Conservation (phyloP, 2,888 invertebrate species). For the Mythimna lalbum region DNA sequence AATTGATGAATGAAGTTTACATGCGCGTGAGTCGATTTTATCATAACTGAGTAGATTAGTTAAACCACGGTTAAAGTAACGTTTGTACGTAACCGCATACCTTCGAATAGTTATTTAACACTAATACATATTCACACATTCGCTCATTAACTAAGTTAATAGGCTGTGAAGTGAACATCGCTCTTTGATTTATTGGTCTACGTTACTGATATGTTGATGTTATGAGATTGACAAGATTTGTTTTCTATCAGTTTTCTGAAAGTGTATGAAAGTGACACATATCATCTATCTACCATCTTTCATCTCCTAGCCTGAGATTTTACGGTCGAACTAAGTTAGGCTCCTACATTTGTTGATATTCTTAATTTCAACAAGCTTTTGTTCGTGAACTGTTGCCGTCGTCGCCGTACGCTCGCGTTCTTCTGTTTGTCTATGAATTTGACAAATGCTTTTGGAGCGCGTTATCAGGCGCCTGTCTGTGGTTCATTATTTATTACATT, state of each 20-base stretch:
- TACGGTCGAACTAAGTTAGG: too few species aligned
- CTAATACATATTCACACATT: constrained; percentile 59
- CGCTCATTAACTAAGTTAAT: constrained; percentile 53
- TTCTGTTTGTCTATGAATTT: too few species aligned
- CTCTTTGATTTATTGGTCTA: constrained; percentile 36
- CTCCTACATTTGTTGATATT: too few species aligned
- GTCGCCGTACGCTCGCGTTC: too few species aligned
- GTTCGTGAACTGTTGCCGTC: too few species aligned
- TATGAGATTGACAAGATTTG: constrained; percentile 38
- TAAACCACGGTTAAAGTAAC: constrained; percentile 18
- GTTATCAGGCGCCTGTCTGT: too few species aligned
- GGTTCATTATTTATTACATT: too few species aligned
- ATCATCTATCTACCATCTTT: too few species aligned
- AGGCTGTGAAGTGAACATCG: constrained; percentile 40
- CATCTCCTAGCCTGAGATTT: too few species aligned
- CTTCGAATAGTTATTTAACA: constrained; percentile 59
- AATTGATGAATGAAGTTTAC: constrained; percentile 40
- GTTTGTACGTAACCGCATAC: constrained; percentile 44
- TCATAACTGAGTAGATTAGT: constrained; percentile 17
- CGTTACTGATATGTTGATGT: constrained; percentile 30
- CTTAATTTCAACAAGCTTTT: too few species aligned
- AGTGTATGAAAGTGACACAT: neutral
- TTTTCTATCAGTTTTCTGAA: constrained; percentile 7
- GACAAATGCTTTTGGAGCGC: too few species aligned
- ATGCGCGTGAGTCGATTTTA: constrained; percentile 15